Base-by-base conservation (phyloP, 2,797 vertebrate genomes). In the Cynodonichthys magdalenae region DNA sequence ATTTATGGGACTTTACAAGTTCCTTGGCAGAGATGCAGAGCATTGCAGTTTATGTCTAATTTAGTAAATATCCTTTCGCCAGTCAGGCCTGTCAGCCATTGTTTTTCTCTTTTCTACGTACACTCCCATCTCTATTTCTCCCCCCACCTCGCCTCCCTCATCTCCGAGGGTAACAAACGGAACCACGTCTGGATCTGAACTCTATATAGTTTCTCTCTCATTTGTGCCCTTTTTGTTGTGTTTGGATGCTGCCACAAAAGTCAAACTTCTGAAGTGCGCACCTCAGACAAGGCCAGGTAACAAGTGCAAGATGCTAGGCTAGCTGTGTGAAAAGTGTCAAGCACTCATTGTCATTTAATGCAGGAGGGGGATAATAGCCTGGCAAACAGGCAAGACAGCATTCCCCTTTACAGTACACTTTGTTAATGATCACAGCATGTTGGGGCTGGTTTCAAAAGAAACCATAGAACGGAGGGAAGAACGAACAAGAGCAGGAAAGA, bases 31-130 rank as follows among this genome's bases (percentile, higher is more conserved):
- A 93, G 91, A 90, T 92, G 91, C 91, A 78, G 88, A 82, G 86
- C 84, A 53, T 65, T 87, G 91, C 93, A 90, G 87, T 92, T 92
- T 92, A 92, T 89, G 91, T 92, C 92, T 91, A 92, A 93, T 94
- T 93, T 93, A 91, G 90, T 88, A 92, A 92, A 93, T 90, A 90
- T 89, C 83, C 87, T 90, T 85, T 91, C 82, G 88, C 91, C 88
- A 92, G 89, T 91, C 89, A 79, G 77, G 83, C 90, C 90, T 90
- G 92, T 93, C 91, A 93, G 81, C 88, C 84, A 79, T 83, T 89
- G 85, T 88, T 87, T 85, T 83, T 12, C 71, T 83, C 83, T 69
- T 63, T 51, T 77, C 70, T 63, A 80, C 55, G 12, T 73, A 61
- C 71, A 82, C 79, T 63, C 27, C 19, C 42, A 2, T 61, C 44